A percentile compares a stretch with the other conserved stretches of the same genome.
phyloP scores from a whole-genome alignment of 2,888 invertebrate species.

The Dicycla oo region DNA sequence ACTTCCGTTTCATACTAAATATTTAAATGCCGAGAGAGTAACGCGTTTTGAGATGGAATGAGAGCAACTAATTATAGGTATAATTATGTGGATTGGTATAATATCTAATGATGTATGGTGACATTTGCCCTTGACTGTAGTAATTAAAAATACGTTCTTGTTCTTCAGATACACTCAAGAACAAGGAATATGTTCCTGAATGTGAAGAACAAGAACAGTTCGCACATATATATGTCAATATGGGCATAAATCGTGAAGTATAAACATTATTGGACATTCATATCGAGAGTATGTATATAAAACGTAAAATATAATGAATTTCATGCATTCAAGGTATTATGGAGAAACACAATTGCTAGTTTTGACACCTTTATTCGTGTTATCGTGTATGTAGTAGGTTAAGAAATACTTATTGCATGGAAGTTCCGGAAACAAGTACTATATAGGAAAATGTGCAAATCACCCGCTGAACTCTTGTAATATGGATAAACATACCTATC shows the following conservation, averaged over 20 bases:
- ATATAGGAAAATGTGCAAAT: slow-evolving; percentile 17
- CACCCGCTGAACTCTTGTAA: slow-evolving; percentile 31
- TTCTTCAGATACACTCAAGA: too few relatives aligned
- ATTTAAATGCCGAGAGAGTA: slow-evolving; percentile 28
- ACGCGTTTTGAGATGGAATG: slow-evolving; percentile 19
- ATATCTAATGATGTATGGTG: slow-evolving; percentile 1
- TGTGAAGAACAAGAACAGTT: not conserved
- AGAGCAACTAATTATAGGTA: slow-evolving; percentile 9
- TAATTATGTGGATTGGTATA: slow-evolving; percentile 17
- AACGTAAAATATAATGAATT: not conserved
- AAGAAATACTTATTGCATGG: not conserved
- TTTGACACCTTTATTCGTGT: not conserved
- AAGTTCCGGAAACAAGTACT: not conserved
- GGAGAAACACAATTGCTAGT: not conserved
- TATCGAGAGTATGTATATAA: not conserved
- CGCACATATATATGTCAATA: not conserved
- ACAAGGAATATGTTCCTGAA: slow-evolving; percentile 10
- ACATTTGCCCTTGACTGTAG: not conserved
- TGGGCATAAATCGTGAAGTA: not conserved
- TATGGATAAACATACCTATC: slow-evolving; percentile 14
- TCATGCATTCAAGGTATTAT: not conserved
- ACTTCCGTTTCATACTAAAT: slow-evolving; percentile 53
- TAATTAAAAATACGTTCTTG: slow-evolving; percentile 6
- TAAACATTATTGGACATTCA: not conserved
- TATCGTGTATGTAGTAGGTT: not conserved